A percentile compares a stretch with the other conserved stretches of the same genome.
Conservation (phyloP, 2,113 vertebrate species). For the Apodemus speciosus region DNA sequence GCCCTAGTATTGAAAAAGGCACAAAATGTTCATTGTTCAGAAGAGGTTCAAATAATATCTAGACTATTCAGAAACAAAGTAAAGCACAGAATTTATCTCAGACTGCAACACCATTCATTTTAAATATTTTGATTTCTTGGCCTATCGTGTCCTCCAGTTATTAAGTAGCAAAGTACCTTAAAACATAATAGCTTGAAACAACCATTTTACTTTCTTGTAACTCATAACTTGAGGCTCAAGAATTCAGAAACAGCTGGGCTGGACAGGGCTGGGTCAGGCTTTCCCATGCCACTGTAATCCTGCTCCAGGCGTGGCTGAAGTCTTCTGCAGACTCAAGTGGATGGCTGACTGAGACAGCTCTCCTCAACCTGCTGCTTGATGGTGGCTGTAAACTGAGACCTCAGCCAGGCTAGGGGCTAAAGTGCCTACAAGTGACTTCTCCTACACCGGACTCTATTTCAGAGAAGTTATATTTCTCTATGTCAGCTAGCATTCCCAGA, state of each 20-base stretch:
- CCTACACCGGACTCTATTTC: not conserved
- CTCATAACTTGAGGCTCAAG: not conserved
- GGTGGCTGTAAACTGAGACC: not conserved
- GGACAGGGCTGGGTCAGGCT: not conserved
- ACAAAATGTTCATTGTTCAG: not conserved
- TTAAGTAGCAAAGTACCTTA: not conserved
- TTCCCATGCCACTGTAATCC: not conserved
- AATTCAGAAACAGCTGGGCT: not conserved
- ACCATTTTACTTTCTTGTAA: not conserved
- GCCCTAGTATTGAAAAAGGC: not conserved
- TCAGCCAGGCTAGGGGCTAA: not conserved
- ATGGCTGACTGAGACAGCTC: not conserved
- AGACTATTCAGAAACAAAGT: not conserved
- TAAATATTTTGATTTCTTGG: conserved; percentile 43
- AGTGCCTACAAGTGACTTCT: fast-evolving
- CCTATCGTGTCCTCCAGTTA: not conserved
- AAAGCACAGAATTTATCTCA: not conserved
- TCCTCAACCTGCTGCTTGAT: not conserved
- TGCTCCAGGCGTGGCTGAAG: not conserved
- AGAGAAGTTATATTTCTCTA: too few species aligned
- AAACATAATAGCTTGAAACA: conserved; percentile 3
- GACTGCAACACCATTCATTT: not conserved
- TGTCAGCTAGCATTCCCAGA: not conserved
- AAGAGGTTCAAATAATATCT: conserved; percentile 8
- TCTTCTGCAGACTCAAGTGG: not conserved